Evolutionary conservation across 2,113 vertebrate species (phyloP).

Genomic region (Rhizomys pruinosus): DNA sequence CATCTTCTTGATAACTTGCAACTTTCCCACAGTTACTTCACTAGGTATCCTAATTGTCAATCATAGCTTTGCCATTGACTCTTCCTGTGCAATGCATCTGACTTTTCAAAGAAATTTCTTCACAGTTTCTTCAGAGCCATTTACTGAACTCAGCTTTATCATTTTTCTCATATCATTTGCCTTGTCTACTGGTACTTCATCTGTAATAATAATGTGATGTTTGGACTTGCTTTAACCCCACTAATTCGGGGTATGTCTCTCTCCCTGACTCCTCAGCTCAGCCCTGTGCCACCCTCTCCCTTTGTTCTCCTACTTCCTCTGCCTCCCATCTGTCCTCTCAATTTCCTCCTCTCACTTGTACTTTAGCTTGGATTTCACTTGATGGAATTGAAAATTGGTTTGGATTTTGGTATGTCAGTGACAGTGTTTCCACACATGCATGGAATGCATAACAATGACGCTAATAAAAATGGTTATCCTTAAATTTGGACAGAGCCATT

Average conservation of each 20-base stretch:
- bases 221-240: neutral
- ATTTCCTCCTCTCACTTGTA: too few relatives aligned
- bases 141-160: neutral
- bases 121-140: neutral
- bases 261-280: neutral
- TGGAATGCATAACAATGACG: neutral
- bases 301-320: neutral
- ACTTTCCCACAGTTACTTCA: neutral
- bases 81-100: neutral
- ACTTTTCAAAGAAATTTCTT: neutral
- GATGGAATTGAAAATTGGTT: neutral
- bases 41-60: neutral
- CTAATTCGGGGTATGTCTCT: neutral
- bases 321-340: neutral
- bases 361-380: neutral
- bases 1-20: neutral
- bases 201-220: too few relatives aligned
- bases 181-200: neutral
- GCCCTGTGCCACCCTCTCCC: neutral
- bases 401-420: fast-evolving
- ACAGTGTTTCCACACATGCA: neutral
- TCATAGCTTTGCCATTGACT: neutral
- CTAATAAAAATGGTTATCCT: neutral
- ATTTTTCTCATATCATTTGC: neutral
- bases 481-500: neutral